These are phyloP conservation scores for Sarcoramphus papa DNA, from an alignment of 2,797 vertebrate genomes.

Conservation along the genomic window DNA sequence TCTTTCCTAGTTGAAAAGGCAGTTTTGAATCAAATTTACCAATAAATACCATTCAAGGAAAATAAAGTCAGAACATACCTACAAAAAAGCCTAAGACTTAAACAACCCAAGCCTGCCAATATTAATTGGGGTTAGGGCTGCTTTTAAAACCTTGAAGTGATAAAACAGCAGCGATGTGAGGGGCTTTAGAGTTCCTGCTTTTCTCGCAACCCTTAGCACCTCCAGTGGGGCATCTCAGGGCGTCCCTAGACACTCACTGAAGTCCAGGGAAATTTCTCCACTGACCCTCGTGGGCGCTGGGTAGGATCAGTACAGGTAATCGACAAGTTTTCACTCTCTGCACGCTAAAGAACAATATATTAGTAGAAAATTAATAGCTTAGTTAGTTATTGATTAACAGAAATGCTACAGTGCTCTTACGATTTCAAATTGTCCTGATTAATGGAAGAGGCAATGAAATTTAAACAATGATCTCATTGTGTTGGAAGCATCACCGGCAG, in stretches of 20 bases:
- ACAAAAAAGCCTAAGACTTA: background rate
- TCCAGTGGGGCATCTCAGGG: background rate
- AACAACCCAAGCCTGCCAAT: background rate
- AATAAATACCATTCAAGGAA: background rate
- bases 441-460: constrained; percentile 54
- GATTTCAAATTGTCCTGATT: constrained; percentile 55
- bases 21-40: background rate
- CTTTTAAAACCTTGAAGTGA: background rate
- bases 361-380: constrained; percentile 51
- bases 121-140: background rate
- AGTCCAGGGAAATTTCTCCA: background rate
- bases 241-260: background rate
- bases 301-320: background rate
- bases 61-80: background rate
- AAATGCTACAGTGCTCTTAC: constrained; percentile 55
- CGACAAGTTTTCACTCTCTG: background rate
- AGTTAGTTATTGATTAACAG: constrained; percentile 62
- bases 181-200: background rate
- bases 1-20: background rate
- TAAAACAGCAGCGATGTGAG: background rate
- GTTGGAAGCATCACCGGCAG: background rate
- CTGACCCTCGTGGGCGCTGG: fast-evolving
- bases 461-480: background rate
- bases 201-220: background rate
- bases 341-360: constrained; percentile 34